Percentiles rank a stretch among this genome's conserved stretches.
Evolutionary conservation across 2,113 vertebrate species (phyloP).

Genomic region (Laterallus jamaicensis): DNA sequence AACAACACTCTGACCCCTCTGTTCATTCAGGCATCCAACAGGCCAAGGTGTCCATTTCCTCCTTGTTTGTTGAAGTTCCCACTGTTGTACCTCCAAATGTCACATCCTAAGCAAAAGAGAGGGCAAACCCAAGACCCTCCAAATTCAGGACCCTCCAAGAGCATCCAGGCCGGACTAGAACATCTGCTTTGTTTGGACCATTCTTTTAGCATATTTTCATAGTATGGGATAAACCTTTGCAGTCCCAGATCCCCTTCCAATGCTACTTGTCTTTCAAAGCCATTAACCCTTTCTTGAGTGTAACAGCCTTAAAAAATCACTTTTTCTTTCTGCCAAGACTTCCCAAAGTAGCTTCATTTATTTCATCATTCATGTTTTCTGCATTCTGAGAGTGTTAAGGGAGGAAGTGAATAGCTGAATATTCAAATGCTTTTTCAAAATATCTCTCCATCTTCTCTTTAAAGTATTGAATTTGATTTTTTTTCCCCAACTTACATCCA

Average conservation of each 20-base stretch:
- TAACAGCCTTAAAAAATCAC: not conserved
- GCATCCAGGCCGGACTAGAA: not conserved
- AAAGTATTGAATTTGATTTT: not conserved
- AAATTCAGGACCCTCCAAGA: not conserved
- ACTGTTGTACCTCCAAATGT: not conserved
- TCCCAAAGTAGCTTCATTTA: not conserved
- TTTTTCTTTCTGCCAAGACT: not conserved
- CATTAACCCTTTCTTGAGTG: not conserved
- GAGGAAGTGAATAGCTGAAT: not conserved
- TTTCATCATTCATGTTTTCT: not conserved
- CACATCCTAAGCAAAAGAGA: not conserved
- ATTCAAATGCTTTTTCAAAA: not conserved
- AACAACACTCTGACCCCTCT: not conserved
- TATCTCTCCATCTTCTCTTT: slow-evolving; percentile 6
- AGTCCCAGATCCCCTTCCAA: not conserved
- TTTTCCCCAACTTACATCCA: not conserved
- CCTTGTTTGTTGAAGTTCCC: not conserved
- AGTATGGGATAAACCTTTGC: not conserved
- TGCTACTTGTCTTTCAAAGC: not conserved
- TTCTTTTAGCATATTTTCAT: not conserved
- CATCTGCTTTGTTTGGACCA: not conserved
- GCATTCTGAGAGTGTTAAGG: not conserved
- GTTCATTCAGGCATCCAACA: not conserved
- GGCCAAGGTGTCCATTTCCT: not conserved
- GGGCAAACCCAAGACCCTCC: not conserved